Base-by-base conservation (phyloP, 2,888 invertebrate genomes). In the Junonia oenone region DNA sequence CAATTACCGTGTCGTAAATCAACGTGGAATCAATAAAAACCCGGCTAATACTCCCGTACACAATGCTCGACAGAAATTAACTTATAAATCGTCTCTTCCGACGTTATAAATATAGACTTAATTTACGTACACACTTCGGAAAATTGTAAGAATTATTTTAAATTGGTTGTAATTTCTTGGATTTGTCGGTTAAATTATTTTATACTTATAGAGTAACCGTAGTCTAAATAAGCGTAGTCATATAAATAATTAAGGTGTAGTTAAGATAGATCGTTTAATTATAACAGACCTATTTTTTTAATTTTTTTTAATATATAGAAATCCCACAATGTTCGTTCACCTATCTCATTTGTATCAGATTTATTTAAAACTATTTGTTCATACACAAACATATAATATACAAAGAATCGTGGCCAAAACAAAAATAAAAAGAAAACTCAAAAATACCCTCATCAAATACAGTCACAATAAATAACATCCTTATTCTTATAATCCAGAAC, bases 61-160 rank as follows among this genome's bases (percentile, higher is more conserved):
- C 59, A 57, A 58, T 56, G 45, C 60, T 53, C 43, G 56, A 52
- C 52, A 62, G 61, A 67, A 66, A 72, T 73, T 71, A 71, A 71
- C 68, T 69, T 69, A 68, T 71, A 71, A 71, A 70, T 70, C 63
- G 63, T 66, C 43, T 62, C 56, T 62, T 63, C 62, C 52, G 62
- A 65, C 64, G 61, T 57, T 52, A 55, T 66, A 66, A 66, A 63
- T 60, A 51, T 14, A 15, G 38, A 17, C n/a, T 26, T 13, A 43
- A 26, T 6, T 26, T 22, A 13, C 1, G 13, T 6, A 13, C 43
- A 43, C 43, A 43, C n/a, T 13, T 26, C 6, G n/a, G n/a, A 19
- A 22, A 43, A 17, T n/a, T n/a, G n/a, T n/a, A n/a, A n/a, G n/a
- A n/a, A n/a, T n/a, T n/a, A n/a, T n/a, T n/a, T n/a, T n/a, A n/a